A percentile compares a stretch with the other conserved stretches of the same genome.
These are phyloP conservation scores for Cynodonichthys magdalenae DNA, from an alignment of 2,797 vertebrate species.

Conservation along the genomic window DNA sequence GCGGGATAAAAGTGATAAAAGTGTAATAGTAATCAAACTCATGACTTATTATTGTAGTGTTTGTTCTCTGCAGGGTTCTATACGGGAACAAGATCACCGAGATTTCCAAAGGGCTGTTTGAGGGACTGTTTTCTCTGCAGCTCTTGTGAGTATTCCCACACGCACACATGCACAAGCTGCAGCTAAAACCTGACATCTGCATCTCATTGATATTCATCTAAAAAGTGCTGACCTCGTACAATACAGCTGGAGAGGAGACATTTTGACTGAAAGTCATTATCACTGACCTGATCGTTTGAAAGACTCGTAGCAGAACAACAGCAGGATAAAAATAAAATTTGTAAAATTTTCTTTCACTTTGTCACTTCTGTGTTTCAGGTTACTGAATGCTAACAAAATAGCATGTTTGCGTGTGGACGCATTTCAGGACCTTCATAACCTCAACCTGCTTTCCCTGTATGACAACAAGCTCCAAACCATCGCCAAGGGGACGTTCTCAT, in stretches of 20 bases:
- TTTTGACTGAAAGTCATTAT: slow-evolving; percentile 51
- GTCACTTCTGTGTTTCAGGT: slow-evolving; percentile 79
- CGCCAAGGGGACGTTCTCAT: slow-evolving; percentile 95
- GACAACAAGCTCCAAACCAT: slow-evolving; percentile 99
- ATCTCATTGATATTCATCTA: slow-evolving; percentile 57
- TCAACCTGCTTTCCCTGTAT: slow-evolving; percentile 96
- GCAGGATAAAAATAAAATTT: slow-evolving; percentile 32
- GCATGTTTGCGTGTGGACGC: slow-evolving; percentile 95
- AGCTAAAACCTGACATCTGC: slow-evolving; percentile 21
- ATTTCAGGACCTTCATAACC: slow-evolving; percentile 97
- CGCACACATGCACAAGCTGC: slow-evolving; percentile 6
- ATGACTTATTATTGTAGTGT: slow-evolving; percentile 35
- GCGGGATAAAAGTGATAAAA: background rate
- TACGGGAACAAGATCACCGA: slow-evolving; percentile 99
- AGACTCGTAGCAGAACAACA: slow-evolving; percentile 40
- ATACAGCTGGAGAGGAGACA: slow-evolving; percentile 40
- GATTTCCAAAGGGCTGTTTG: slow-evolving; percentile 94
- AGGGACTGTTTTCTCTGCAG: slow-evolving; percentile 95
- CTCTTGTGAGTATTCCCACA: slow-evolving; percentile 88
- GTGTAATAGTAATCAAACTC: slow-evolving; percentile 9
- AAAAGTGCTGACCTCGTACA: slow-evolving; percentile 51
- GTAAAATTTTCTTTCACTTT: slow-evolving; percentile 8
- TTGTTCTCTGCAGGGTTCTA: slow-evolving; percentile 85
- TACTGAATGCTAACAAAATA: slow-evolving; percentile 98
- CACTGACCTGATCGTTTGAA: slow-evolving; percentile 56